Evolutionary conservation across 2,113 vertebrate genomes (phyloP).

Genomic region (Felis chaus): DNA sequence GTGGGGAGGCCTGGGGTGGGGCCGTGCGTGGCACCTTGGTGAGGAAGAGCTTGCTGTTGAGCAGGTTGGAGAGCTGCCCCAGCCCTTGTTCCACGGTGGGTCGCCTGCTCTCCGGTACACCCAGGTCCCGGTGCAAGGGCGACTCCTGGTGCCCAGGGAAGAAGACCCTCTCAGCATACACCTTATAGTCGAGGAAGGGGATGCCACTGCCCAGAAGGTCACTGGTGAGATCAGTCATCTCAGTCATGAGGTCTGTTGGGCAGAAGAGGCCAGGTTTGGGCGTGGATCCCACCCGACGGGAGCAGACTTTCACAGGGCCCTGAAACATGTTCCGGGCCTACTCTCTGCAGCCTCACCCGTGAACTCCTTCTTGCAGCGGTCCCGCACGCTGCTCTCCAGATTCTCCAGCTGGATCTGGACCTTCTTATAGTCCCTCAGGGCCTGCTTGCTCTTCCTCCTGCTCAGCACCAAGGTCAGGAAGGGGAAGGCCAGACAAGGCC

Average conservation of each 20-base stretch:
- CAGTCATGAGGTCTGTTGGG: constrained; percentile 95
- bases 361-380: constrained; percentile 99
- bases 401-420: constrained; percentile 99
- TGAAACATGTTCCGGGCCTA: not conserved
- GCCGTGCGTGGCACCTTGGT: constrained; percentile 90
- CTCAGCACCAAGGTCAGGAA: constrained; percentile 29
- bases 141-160: constrained; percentile 97
- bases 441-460: constrained; percentile 99
- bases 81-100: constrained; percentile 98
- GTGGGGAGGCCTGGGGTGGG: not conserved
- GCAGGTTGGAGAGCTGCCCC: constrained; percentile 97
- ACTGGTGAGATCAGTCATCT: constrained; percentile 99
- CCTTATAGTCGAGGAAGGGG: constrained; percentile 97
- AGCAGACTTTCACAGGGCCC: not conserved
- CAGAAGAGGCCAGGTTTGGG: not conserved
- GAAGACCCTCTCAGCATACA: constrained; percentile 97
- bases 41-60: constrained; percentile 99
- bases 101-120: constrained; percentile 94
- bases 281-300: accelerated
- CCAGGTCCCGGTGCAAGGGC: constrained; percentile 93
- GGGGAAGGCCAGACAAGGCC: not conserved
- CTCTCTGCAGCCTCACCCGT: constrained; percentile 86
- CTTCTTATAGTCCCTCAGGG: constrained; percentile 97
- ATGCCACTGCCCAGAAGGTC: constrained; percentile 97
- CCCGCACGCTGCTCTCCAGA: constrained; percentile 97